phyloP scores from a whole-genome alignment of 2,113 vertebrate genomes.

The Leptocoma aspasia region DNA sequence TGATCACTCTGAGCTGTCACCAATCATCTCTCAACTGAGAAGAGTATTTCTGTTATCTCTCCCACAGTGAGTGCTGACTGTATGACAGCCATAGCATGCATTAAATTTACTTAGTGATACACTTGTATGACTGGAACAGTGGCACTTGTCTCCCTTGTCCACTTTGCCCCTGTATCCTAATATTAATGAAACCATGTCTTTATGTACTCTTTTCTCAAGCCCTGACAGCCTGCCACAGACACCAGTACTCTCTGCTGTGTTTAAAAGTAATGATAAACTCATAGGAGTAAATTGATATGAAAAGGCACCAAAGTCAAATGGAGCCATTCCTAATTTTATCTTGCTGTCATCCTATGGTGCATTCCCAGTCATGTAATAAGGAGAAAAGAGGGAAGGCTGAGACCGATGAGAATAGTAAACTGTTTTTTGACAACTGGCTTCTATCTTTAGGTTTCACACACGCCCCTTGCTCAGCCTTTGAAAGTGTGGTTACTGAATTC shows the following conservation, averaged over 20 bases:
- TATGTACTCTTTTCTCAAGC: background rate
- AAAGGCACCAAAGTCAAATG: constrained; percentile 30
- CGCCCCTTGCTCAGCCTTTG: background rate
- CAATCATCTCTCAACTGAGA: background rate
- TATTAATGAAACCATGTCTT: background rate
- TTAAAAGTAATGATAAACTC: background rate
- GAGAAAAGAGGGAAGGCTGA: constrained; percentile 18
- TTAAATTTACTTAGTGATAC: background rate
- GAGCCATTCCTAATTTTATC: constrained; percentile 33
- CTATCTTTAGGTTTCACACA: background rate
- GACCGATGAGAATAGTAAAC: constrained; percentile 34
- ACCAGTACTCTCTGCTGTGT: background rate
- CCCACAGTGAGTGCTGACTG: background rate
- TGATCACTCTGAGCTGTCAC: background rate
- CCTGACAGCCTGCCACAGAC: background rate
- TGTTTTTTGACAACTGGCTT: constrained; percentile 45
- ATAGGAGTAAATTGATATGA: background rate
- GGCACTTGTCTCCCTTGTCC: background rate
- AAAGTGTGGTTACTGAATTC: background rate
- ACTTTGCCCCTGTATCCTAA: background rate
- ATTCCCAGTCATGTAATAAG: background rate
- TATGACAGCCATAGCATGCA: background rate
- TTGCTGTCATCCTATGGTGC: constrained; percentile 17
- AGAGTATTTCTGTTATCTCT: background rate
- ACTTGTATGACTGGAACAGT: background rate